Evolutionary conservation across 2,797 vertebrate species (phyloP), one percentile per base, ranked within the genome.

Genomic region (Falco naumanni): DNA sequence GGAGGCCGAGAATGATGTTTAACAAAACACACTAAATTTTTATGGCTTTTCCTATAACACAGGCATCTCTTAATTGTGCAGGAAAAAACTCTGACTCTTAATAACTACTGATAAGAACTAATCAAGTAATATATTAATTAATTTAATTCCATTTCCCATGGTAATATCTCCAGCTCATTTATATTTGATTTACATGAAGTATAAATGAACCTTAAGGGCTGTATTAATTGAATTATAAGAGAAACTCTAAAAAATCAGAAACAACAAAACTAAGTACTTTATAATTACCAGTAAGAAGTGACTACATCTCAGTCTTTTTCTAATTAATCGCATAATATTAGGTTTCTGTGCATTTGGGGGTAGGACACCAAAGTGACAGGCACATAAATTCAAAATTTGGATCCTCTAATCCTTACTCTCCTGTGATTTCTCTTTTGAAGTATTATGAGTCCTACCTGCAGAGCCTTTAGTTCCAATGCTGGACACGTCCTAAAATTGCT

Each of bases 151-250:
- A 48, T 95, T 87, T 93, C 94, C 90, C 90, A 54, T 69, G 61
- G 33, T 65, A 93, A 63, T 96, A 69, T 72, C 69, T 89, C 54
- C 41, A 93, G 34, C 34, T 97, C 92, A 85, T 93, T 92, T 92
- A 66, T 92, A 94, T 90, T 95, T 93, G 68, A 87, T 93, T 96
- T 95, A 87, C 65, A 93, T 89, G 47, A 93, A 94, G 89, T 89
- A 83, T 85, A 94, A 95, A 92, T 91, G 29, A 91, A 89, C 89
- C 92, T 95, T 92, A 92, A 94, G 87, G 90, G 71, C 57, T 93
- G n/a, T 61, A 78, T 89, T 94, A 95, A 94, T 95, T 93, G 89
- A 94, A 87, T 81, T 94, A 84, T 70, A 71, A 10, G 19, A 93
- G 53, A 71, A 95, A 77, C 51, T 84, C 8, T 1, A 60, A 84